Percentiles rank a stretch among this genome's conserved stretches.
phyloP scores from a whole-genome alignment of 2,888 invertebrate species.

The Phlogophora meticulosa region DNA sequence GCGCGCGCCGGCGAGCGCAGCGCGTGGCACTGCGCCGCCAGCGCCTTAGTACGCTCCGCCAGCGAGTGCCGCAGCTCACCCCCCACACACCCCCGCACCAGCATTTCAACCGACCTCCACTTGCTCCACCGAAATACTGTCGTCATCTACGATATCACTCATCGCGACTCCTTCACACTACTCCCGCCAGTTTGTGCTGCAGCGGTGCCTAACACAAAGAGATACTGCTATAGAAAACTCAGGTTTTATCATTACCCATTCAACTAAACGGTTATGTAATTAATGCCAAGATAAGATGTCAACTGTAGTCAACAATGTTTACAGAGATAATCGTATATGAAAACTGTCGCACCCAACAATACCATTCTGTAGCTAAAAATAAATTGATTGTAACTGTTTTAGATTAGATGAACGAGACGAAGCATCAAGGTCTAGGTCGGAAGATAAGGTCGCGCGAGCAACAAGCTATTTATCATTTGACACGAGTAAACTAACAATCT shows the following conservation, averaged over 20 bases:
- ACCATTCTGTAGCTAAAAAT: constrained; percentile 59
- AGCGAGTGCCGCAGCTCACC: constrained; percentile 88
- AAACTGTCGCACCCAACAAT: constrained; percentile 36
- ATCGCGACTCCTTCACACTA: constrained; percentile 61
- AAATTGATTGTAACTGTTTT: constrained; percentile 56
- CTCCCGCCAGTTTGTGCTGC: constrained; percentile 23
- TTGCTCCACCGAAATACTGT: constrained; percentile 64
- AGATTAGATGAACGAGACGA: constrained; percentile 71
- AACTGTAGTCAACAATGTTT: constrained; percentile 21
- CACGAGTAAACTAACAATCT: constrained; percentile 35
- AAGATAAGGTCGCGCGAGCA: constrained; percentile 72
- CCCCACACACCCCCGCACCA: constrained; percentile 87
- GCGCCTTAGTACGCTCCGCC: constrained; percentile 89
- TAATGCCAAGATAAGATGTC: constrained; percentile 68
- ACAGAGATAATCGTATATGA: constrained; percentile 32
- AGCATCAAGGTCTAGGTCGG: constrained; percentile 78
- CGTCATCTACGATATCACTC: constrained; percentile 68
- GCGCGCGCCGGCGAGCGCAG: constrained; percentile 85
- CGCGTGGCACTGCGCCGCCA: constrained; percentile 88
- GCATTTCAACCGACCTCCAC: constrained; percentile 83
- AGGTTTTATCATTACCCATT: constrained; percentile 8
- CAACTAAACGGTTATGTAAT: constrained; percentile 55
- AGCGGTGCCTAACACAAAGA: constrained; percentile 50
- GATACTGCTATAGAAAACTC: constrained; percentile 15
- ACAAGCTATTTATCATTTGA: constrained; percentile 59